Evolutionary conservation across 2,797 vertebrate genomes (phyloP), one percentile per base, ranked within the genome.

Genomic region (Megalops cyprinoides): DNA sequence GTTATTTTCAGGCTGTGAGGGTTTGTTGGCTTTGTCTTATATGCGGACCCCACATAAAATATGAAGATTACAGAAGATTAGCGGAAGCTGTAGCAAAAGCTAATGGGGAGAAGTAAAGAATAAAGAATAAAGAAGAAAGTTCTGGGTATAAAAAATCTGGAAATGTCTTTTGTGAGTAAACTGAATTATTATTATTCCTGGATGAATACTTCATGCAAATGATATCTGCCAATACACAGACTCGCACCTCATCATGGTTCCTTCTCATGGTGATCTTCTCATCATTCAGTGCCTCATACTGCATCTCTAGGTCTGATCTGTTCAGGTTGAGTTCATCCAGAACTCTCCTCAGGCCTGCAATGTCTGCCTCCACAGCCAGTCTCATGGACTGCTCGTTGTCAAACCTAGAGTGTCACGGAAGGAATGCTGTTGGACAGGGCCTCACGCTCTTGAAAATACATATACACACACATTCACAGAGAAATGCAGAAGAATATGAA

Each of bases 181-280:
- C n/a, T n/a, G n/a, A n/a, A n/a, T n/a, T n/a, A n/a, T n/a, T n/a
- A n/a, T n/a, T n/a, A n/a, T n/a, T n/a, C n/a, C n/a, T n/a, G n/a
- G n/a, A n/a, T n/a, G n/a, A n/a, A n/a, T n/a, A n/a, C n/a, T n/a
- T n/a, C n/a, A n/a, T n/a, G n/a, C n/a, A n/a, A n/a, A n/a, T n/a
- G n/a, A n/a, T n/a, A n/a, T 28, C 7, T 28, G 44, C 56, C 23
- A 20, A 34, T n/a, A 39, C 58, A 51, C 14, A 10, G 42, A 62
- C 31, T 51, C 87, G 76, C 85, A 96, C 96, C 94, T 97, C 93
- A 49, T 95, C 84, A 0, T 97, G 95, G 82, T 92, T 95, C 88
- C 48, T 94, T 92, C 94, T 93, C 80, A 96, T 88, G 12, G 88
- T 86, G 80, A 95, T 83, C 67, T 94, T 83, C 14, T 97, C 95